These are phyloP conservation scores for Haemorhous mexicanus DNA, from an alignment of 2,113 vertebrate genomes.

Conservation along the genomic window DNA sequence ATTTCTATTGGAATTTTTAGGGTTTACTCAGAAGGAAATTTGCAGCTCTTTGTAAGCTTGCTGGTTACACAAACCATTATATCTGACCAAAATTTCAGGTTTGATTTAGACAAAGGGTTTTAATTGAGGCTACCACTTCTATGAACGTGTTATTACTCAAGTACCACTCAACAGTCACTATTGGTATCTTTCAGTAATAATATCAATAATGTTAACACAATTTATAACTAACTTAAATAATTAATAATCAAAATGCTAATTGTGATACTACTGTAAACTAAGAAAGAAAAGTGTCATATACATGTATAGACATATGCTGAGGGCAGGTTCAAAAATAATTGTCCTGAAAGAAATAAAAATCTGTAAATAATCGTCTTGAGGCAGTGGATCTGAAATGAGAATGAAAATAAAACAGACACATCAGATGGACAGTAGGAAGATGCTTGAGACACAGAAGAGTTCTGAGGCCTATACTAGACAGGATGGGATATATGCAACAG, in stretches of 20 bases:
- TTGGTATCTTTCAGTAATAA: not conserved
- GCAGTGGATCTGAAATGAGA: not conserved
- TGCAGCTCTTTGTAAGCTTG: not conserved
- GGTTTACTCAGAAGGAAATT: not conserved
- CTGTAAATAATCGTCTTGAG: not conserved
- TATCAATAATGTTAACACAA: not conserved
- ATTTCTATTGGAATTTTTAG: not conserved
- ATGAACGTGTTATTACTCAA: not conserved
- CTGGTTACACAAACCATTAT: not conserved
- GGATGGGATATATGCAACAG: not conserved
- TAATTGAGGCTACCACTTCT: not conserved
- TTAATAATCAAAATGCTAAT: not conserved
- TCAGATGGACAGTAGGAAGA: not conserved
- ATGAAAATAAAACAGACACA: not conserved
- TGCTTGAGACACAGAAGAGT: not conserved
- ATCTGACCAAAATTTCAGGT: not conserved
- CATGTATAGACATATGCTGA: not conserved
- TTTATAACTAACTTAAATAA: not conserved
- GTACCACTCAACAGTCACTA: not conserved
- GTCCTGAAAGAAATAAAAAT: not conserved
- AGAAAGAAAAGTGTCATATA: not conserved
- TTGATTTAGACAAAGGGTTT: not conserved
- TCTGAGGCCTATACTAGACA: not conserved
- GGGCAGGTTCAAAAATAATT: not conserved
- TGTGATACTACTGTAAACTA: not conserved